Conservation (phyloP, 1,140 invertebrate genomes). For the Acromyrmex charruanus region DNA sequence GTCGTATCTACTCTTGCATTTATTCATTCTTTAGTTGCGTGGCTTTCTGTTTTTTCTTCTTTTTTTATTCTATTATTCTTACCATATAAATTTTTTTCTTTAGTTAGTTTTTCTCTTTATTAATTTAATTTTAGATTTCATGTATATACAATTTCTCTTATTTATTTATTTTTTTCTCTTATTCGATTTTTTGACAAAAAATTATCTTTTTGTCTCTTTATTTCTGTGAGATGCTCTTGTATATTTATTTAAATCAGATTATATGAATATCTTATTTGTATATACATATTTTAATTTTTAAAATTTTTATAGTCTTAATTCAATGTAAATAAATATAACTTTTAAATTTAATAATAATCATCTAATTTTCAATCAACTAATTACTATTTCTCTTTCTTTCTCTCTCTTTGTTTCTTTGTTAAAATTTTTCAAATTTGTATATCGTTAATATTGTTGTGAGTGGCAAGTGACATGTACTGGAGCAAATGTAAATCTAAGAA, state of each 20-base stretch:
- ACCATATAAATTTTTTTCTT: not conserved
- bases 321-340: not conserved
- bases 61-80: not conserved
- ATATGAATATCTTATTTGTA: not conserved
- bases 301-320: not conserved
- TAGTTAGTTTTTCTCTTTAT: not conserved
- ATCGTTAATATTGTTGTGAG: not conserved
- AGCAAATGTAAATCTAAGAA: conserved; percentile 13
- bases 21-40: not conserved
- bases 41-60: not conserved
- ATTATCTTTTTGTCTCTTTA: not conserved
- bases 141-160: not conserved
- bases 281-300: not conserved
- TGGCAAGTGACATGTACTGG: not conserved
- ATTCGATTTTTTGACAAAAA: not conserved
- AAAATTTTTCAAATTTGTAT: not conserved
- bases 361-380: not conserved
- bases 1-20: not conserved
- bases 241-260: not conserved
- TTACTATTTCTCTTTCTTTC: not conserved
- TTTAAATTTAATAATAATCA: not conserved
- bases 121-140: not conserved
- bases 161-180: not conserved
- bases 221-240: not conserved
- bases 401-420: not conserved